Evolutionary conservation across 2,797 vertebrate species (phyloP).

Genomic region (Eutrigla gurnardus): DNA sequence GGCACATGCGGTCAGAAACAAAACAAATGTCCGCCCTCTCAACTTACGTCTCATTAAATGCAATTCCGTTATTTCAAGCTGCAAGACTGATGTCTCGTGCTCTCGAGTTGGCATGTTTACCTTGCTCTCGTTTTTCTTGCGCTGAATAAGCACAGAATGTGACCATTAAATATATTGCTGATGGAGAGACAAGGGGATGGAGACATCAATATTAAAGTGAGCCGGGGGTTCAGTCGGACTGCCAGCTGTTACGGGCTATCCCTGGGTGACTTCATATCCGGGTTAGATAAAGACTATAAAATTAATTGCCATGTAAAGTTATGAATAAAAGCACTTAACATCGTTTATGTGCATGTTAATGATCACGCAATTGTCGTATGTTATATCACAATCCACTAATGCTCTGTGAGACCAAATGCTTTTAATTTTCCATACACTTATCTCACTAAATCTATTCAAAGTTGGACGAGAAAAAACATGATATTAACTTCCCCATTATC

Average conservation of each 20-base stretch:
- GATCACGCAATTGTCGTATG: no score
- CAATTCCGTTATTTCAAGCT: conserved; percentile 71
- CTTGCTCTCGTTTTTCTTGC: conserved; percentile 73
- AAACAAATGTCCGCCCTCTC: conserved; percentile 72
- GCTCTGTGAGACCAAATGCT: conserved; percentile 6
- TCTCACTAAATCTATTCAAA: background rate
- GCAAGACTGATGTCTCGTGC: conserved; percentile 70
- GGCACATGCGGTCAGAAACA: conserved; percentile 56
- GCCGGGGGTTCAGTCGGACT: conserved; percentile 51
- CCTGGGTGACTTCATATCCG: conserved; percentile 56
- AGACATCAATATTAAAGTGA: conserved; percentile 77
- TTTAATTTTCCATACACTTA: background rate
- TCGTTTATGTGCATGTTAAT: background rate
- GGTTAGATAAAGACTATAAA: conserved; percentile 31
- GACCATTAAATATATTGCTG: conserved; percentile 85
- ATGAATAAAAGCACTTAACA: conserved; percentile 5
- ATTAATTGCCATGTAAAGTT: conserved; percentile 25
- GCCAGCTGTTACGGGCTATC: conserved; percentile 47
- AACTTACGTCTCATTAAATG: conserved; percentile 74
- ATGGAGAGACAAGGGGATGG: conserved; percentile 74
- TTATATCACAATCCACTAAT: background rate
- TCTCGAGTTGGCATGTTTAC: conserved; percentile 79
- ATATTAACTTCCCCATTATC: conserved; percentile 28
- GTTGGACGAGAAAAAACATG: background rate
- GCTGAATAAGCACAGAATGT: conserved; percentile 82